These are phyloP conservation scores for Eristalis pertinax DNA, from an alignment of 2,888 invertebrate species.

Conservation along the genomic window DNA sequence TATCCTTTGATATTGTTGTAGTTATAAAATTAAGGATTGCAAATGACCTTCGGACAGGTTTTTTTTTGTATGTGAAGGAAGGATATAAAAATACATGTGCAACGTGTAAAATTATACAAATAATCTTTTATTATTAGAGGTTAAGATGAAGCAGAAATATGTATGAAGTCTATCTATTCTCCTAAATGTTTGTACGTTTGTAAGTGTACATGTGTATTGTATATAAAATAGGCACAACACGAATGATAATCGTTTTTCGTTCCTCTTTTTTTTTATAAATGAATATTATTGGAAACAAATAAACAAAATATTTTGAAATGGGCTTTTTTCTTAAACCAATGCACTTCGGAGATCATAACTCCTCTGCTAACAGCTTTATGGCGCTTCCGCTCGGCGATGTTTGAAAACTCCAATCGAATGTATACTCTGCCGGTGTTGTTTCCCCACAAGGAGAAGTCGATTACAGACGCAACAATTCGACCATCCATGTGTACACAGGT, in stretches of 20 bases:
- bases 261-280: not conserved
- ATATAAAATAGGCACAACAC: not conserved
- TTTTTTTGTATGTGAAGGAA: conserved; percentile 1
- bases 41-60: not conserved
- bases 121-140: not conserved
- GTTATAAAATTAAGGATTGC: conserved; percentile 20
- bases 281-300: not conserved
- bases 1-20: conserved; percentile 57
- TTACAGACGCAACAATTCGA: too few species aligned
- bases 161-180: not conserved
- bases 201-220: not conserved
- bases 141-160: not conserved
- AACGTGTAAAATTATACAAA: not conserved
- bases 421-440: too few species aligned
- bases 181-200: not conserved
- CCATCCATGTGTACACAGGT: too few species aligned
- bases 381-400: too few species aligned
- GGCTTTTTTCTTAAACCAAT: not conserved
- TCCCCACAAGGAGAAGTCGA: too few species aligned
- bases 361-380: too few species aligned
- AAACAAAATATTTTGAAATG: not conserved
- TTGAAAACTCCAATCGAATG: too few species aligned
- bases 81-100: conserved; percentile 13
- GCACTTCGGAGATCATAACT: too few species aligned
- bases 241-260: not conserved